phyloP scores from a whole-genome alignment of 2,888 invertebrate genomes.

The Heterodera filipjevi region DNA sequence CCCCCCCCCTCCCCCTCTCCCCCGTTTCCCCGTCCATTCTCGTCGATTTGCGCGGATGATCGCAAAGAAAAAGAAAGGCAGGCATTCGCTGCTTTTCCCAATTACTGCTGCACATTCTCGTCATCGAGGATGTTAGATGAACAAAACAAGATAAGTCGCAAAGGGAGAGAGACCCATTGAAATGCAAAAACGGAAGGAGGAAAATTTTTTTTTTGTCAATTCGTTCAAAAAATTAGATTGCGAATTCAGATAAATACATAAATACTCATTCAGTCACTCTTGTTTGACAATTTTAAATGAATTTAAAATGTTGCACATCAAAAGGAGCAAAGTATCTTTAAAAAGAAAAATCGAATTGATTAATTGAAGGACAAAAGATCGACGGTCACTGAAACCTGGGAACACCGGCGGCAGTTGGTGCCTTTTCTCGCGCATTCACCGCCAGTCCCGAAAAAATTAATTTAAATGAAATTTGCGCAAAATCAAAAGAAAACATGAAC shows the following conservation, averaged over 20 bases:
- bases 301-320: neutral
- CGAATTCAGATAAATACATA: neutral
- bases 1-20: neutral
- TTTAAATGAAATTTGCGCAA: neutral
- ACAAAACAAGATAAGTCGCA: neutral
- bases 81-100: neutral
- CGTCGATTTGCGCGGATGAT: neutral
- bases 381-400: neutral
- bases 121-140: neutral
- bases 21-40: neutral
- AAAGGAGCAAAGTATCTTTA: neutral
- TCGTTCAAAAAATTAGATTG: neutral
- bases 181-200: constrained; percentile 1
- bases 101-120: neutral
- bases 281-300: neutral
- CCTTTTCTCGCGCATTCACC: neutral
- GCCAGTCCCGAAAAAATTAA: neutral
- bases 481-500: neutral
- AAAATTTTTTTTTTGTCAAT: neutral
- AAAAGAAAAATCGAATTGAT: neutral
- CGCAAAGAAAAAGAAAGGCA: neutral
- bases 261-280: neutral
- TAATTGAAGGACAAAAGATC: constrained; percentile 6
- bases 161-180: neutral
- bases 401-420: too few species aligned